phyloP scores from a whole-genome alignment of 1,140 invertebrate species.

The Drosophila paulistorum region DNA sequence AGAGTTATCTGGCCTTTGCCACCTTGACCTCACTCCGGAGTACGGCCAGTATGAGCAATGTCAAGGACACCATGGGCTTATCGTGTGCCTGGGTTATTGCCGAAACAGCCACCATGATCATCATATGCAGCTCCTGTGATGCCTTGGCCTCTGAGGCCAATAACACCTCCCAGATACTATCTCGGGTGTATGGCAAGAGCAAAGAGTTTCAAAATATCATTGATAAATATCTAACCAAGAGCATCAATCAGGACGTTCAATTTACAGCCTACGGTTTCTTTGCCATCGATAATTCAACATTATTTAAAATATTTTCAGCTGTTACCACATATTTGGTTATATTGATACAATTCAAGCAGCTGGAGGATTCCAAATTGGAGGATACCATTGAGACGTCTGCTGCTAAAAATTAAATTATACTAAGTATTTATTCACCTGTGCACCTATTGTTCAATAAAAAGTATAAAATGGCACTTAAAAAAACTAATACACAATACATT shows the following conservation, averaged over 20 bases:
- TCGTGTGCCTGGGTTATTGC: constrained; percentile 67
- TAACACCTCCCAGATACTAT: constrained; percentile 68
- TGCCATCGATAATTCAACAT: constrained; percentile 77
- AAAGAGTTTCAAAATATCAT: constrained; percentile 80
- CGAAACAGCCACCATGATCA: constrained; percentile 53
- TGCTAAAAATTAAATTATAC: neutral
- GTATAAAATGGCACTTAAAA: neutral
- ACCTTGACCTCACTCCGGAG: constrained; percentile 37
- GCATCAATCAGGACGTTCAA: constrained; percentile 78
- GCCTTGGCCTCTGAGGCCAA: constrained; percentile 69
- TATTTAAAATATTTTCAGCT: constrained; percentile 81
- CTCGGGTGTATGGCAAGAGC: constrained; percentile 71
- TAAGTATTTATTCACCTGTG: neutral
- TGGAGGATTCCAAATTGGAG: constrained; percentile 75
- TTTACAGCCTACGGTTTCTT: constrained; percentile 82
- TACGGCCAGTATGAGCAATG: neutral
- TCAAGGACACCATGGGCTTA: constrained; percentile 58
- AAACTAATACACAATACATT: neutral
- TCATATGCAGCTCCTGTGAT: constrained; percentile 69
- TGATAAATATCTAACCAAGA: constrained; percentile 80
- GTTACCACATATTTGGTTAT: constrained; percentile 80
- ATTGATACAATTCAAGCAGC: constrained; percentile 78
- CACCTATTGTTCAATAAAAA: neutral
- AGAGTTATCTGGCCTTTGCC: constrained; percentile 69
- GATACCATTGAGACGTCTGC: constrained; percentile 26